A percentile compares a stretch with the other conserved stretches of the same genome.
Conservation (phyloP, 2,888 invertebrate species). For the Drepana falcataria region DNA sequence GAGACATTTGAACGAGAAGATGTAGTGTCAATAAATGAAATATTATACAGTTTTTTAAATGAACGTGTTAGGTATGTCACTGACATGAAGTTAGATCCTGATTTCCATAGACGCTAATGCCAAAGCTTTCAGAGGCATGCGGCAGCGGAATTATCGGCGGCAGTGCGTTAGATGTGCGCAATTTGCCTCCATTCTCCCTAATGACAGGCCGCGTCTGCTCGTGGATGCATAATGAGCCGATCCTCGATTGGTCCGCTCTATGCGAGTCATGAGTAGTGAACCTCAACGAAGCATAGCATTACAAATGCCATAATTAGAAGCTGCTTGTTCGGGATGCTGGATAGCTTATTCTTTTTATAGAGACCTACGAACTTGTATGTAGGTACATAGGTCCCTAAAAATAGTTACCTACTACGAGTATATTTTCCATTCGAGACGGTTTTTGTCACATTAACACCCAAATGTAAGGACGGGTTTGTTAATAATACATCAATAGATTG, state of each 20-base stretch:
- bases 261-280: conserved; percentile 9
- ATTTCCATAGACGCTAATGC: conserved; percentile 53
- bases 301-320: conserved; percentile 26
- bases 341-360: conserved; percentile 1
- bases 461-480: too few relatives aligned
- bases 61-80: background rate
- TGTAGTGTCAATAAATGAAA: too few relatives aligned
- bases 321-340: conserved; percentile 20
- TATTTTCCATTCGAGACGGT: too few relatives aligned
- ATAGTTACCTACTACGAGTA: too few relatives aligned
- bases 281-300: conserved; percentile 12
- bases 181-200: conserved; percentile 75
- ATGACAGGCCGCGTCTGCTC: conserved; percentile 66
- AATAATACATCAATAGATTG: too few relatives aligned
- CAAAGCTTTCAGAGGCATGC: conserved; percentile 56
- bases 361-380: background rate
- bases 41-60: too few relatives aligned
- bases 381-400: background rate
- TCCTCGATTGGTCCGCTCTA: conserved; percentile 56
- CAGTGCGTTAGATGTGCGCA: conserved; percentile 70
- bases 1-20: too few relatives aligned
- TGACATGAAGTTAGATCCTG: conserved; percentile 16
- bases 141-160: conserved; percentile 47
- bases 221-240: conserved; percentile 72
- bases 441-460: too few relatives aligned